A percentile compares a stretch with the other conserved stretches of the same genome.
These are phyloP conservation scores for Hartigia nigra DNA, from an alignment of 2,888 invertebrate genomes.

Conservation along the genomic window DNA sequence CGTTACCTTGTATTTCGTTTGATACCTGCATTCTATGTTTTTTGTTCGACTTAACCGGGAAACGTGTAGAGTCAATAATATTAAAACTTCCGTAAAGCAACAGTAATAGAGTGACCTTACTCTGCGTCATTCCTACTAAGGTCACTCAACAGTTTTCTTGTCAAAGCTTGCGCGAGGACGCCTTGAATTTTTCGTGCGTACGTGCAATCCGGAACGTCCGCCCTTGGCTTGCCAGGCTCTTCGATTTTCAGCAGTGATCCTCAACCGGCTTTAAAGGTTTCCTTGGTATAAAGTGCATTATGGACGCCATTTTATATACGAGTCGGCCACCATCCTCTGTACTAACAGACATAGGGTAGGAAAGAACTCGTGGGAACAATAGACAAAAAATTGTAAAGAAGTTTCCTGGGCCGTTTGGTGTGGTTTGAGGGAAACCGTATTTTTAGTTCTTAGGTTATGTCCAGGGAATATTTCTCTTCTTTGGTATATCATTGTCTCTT, in stretches of 20 bases:
- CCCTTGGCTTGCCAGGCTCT: background rate
- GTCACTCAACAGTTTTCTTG: background rate
- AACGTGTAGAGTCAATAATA: background rate
- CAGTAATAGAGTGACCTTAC: background rate
- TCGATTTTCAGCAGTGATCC: conserved; percentile 2
- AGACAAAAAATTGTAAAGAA: background rate
- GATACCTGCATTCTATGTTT: background rate
- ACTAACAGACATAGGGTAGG: background rate
- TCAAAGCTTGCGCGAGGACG: background rate
- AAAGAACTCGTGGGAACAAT: background rate
- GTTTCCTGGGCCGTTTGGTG: background rate
- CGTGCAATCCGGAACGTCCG: background rate
- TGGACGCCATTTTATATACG: background rate
- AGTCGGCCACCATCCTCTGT: background rate
- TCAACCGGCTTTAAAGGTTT: background rate
- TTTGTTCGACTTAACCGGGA: background rate
- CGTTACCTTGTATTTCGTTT: background rate
- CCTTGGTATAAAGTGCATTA: background rate
- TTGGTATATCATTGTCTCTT: background rate
- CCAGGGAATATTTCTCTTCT: background rate
- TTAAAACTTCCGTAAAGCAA: background rate
- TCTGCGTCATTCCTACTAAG: background rate
- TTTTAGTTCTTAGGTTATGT: background rate
- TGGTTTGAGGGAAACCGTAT: background rate
- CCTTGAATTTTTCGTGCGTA: background rate